A percentile compares a stretch with the other conserved stretches of the same genome.
Conservation (phyloP, 30 jellyfish, hydroid and myxozoan genomes). For the Pelagia noctiluca region DNA sequence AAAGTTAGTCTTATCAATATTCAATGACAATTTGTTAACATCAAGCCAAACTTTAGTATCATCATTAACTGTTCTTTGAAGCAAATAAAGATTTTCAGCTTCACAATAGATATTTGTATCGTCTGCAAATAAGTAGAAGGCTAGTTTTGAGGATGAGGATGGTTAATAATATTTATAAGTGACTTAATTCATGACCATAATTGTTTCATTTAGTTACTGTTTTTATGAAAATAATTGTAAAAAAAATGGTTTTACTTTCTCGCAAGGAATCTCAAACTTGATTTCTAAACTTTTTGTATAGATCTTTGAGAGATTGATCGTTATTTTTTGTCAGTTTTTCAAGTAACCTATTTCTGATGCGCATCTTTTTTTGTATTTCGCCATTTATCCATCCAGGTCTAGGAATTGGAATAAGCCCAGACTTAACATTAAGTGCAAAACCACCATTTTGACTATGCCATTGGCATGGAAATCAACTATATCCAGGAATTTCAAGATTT, state of each 20-base stretch:
- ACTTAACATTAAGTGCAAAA: conserved; percentile 14
- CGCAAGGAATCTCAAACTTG: conserved; percentile 2
- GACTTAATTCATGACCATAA: not conserved
- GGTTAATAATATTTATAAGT: not conserved
- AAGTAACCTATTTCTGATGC: not conserved
- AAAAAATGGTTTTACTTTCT: not conserved
- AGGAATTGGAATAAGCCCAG: conserved; percentile 29
- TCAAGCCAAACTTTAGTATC: not conserved
- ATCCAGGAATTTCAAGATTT: conserved; percentile 35
- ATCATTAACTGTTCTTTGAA: not conserved
- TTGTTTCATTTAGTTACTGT: too few relatives aligned
- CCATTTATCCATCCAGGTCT: conserved; percentile 4
- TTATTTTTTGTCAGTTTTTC: not conserved
- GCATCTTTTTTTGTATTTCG: too few relatives aligned
- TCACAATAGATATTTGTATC: not conserved
- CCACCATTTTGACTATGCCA: conserved; percentile 55
- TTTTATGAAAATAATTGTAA: not conserved
- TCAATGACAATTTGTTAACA: not conserved
- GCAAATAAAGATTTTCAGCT: not conserved
- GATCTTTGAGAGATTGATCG: conserved; percentile 1
- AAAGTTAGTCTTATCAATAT: not conserved
- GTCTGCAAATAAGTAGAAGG: not conserved
- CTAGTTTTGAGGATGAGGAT: not conserved
- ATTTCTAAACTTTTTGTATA: not conserved
- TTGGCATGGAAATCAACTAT: conserved; percentile 49